A percentile compares a stretch with the other conserved stretches of the same genome.
Conservation (phyloP, 1,140 invertebrate species). For the Lutraria rhynchaena region DNA sequence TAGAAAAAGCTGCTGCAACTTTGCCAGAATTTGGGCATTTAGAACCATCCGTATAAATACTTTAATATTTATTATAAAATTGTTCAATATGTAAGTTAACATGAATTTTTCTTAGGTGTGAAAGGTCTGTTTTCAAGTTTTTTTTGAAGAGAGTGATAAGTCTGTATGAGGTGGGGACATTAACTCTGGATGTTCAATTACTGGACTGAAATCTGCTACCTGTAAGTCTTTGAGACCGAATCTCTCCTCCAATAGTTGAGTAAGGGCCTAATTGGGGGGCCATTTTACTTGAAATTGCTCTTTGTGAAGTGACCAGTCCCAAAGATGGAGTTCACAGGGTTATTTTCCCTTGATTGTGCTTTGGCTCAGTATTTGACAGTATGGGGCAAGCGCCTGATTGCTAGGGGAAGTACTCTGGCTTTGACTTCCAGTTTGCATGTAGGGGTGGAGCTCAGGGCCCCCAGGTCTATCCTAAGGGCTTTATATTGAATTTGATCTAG, state of each 20-base stretch:
- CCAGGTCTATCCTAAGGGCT: too few relatives aligned
- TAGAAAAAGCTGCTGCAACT: not conserved
- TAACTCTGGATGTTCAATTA: not conserved
- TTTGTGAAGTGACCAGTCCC: not conserved
- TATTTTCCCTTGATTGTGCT: too few relatives aligned
- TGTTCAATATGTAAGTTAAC: not conserved
- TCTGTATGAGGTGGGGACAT: not conserved
- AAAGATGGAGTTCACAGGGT: too few relatives aligned
- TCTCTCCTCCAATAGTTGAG: not conserved
- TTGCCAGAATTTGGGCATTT: slow-evolving; percentile 23
- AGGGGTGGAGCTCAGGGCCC: too few relatives aligned
- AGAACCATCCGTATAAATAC: slow-evolving; percentile 27
- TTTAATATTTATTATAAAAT: not conserved
- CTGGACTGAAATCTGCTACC: not conserved
- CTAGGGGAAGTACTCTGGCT: not conserved
- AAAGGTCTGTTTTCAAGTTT: not conserved
- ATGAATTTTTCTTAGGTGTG: not conserved
- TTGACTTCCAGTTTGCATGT: not conserved
- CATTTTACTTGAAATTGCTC: not conserved
- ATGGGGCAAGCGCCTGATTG: not conserved
- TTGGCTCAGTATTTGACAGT: too few relatives aligned
- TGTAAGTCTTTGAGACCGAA: not conserved
- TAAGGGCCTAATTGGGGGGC: not conserved
- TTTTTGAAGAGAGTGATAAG: not conserved
- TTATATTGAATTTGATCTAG: too few relatives aligned